A percentile compares a stretch with the other conserved stretches of the same genome.
These are phyloP conservation scores for Melipona quadrifasciata DNA, from an alignment of 1,140 invertebrate species.

Conservation along the genomic window DNA sequence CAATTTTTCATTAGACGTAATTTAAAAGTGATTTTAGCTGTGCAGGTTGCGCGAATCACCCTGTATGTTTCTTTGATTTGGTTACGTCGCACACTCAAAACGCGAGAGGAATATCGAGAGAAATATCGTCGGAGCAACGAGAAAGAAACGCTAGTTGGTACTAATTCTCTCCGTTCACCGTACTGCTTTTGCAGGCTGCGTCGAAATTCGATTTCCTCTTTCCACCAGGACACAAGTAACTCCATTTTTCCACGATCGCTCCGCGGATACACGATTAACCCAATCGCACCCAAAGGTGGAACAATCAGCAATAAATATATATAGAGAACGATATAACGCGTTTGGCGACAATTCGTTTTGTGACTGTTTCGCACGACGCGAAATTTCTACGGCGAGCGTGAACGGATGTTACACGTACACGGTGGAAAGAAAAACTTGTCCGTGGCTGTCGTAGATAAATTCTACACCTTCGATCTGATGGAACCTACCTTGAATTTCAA, in stretches of 20 bases:
- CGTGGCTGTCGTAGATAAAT: too few species aligned
- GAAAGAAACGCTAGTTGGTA: too few species aligned
- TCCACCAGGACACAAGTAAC: constrained; percentile 18
- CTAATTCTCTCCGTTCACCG: constrained; percentile 52
- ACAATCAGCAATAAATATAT: constrained; percentile 16
- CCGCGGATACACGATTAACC: constrained; percentile 47
- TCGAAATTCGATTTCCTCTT: constrained; percentile 62
- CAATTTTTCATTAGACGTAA: too few species aligned
- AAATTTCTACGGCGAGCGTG: not conserved
- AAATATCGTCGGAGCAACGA: too few species aligned
- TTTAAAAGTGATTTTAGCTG: too few species aligned
- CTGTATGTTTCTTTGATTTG: too few species aligned
- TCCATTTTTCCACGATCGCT: constrained; percentile 41
- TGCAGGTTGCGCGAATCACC: too few species aligned
- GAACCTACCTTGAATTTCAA: too few species aligned
- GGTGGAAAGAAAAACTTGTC: not conserved
- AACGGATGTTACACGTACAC: not conserved
- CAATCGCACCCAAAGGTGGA: not conserved
- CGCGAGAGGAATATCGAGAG: too few species aligned
- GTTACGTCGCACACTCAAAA: too few species aligned
- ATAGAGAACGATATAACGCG: not conserved
- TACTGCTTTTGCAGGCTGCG: constrained; percentile 38
- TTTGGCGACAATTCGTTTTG: constrained; percentile 12
- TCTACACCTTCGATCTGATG: too few species aligned
- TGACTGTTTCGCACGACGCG: not conserved